These are phyloP conservation scores for Eulemur macaco DNA, from an alignment of 2,113 vertebrate genomes.

Conservation along the genomic window DNA sequence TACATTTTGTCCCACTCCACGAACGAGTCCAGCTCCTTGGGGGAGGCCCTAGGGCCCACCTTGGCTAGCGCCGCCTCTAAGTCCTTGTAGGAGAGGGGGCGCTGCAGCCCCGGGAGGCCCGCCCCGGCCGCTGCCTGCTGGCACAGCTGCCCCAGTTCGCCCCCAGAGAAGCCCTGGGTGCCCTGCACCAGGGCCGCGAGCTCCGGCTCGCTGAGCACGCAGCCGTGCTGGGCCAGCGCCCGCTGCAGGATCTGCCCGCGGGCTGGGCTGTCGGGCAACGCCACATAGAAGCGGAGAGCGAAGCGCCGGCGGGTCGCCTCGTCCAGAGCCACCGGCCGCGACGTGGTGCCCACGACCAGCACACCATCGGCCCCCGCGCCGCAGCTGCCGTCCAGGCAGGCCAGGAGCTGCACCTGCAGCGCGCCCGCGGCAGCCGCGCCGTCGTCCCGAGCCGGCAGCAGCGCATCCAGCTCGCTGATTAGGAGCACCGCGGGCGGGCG, in stretches of 20 bases:
- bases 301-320: conserved; percentile 92
- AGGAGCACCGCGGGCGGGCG: conserved; percentile 92
- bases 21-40: conserved; percentile 94
- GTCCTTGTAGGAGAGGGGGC: conserved; percentile 91
- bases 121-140: conserved; percentile 88
- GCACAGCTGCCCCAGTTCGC: conserved; percentile 92
- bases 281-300: conserved; percentile 91
- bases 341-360: conserved; percentile 91
- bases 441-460: conserved; percentile 83
- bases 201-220: conserved; percentile 91
- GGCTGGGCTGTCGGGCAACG: conserved; percentile 88
- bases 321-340: conserved; percentile 92
- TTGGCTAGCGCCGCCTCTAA: conserved; percentile 95
- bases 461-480: conserved; percentile 91
- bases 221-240: conserved; percentile 89
- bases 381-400: conserved; percentile 90
- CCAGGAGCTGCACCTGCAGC: conserved; percentile 89
- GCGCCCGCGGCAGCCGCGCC: neutral
- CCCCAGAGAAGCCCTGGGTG: conserved; percentile 92
- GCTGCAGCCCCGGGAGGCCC: conserved; percentile 84
- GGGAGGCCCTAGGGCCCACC: conserved; percentile 89
- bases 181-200: conserved; percentile 91
- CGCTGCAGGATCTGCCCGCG: conserved; percentile 93
- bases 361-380: conserved; percentile 85
- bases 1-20: conserved; percentile 97